Evolutionary conservation across 2,888 invertebrate genomes (phyloP), one percentile per base, ranked within the genome.

Genomic region (Stratiomys singularior): DNA sequence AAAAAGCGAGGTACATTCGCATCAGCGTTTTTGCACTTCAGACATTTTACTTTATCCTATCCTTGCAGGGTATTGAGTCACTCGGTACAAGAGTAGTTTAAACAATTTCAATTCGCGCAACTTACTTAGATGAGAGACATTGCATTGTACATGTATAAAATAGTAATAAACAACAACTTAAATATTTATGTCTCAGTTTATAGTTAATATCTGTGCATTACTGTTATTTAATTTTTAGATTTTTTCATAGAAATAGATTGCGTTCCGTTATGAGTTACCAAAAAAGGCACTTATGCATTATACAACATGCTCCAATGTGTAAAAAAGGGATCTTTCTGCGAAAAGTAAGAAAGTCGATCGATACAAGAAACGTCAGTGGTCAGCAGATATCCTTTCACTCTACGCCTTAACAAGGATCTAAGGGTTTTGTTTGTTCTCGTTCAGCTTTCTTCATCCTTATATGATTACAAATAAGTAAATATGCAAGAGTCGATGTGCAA

Each of bases 281-380:
- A 18, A 69, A 69, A 69, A 69, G 69, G 69, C 69, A 69, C 69
- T 69, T 69, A 27, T 69, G 69, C 69, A 21, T 47, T 46, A 69
- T n/a, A 69, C 13, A 37, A n/a, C 18, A 66, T 66, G 44, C 21
- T 37, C 46, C 13, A 69, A 47, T 9, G 47, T 46, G 25, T 69
- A 18, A 69, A 27, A 69, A 69, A 60, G n/a, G 25, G 52, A 66
- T 37, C 27, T 15, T 37, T 37, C 27, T 18, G 66, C 66, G 30
- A 37, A 66, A 66, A 66, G 63, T 25, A 27, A 66, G 37, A 37
- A 37, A 28, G 11, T 66, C 28, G 37, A 27, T 37, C 64, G 37
- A 63, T 63, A 58, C 28, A 28, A 18, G 37, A 2, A 4, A 52
- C 52, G 15, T n/a, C n/a, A 52, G 52, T 52, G 52, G 52, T 52